A percentile compares a stretch with the other conserved stretches of the same genome.
These are phyloP conservation scores for Platycheirus rosarum DNA, from an alignment of 2,888 invertebrate genomes.

Conservation along the genomic window DNA sequence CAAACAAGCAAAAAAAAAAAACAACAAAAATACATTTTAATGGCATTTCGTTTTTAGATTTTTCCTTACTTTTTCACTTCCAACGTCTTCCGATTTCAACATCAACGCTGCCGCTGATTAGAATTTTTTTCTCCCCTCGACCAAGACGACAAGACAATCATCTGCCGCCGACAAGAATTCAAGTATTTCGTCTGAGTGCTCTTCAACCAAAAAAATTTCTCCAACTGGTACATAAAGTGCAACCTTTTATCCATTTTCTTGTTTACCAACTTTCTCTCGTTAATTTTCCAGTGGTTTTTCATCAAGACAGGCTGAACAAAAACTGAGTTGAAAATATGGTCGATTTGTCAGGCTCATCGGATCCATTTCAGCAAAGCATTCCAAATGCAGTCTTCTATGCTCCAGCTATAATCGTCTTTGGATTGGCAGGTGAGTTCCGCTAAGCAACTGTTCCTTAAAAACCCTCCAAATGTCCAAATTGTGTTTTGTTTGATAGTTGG, in stretches of 20 bases:
- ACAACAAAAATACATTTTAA: conserved; percentile 21
- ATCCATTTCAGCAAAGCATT: conserved; percentile 93
- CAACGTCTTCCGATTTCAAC: conserved; percentile 46
- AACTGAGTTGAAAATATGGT: too few relatives aligned
- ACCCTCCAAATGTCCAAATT: conserved; percentile 31
- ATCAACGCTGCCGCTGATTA: conserved; percentile 30
- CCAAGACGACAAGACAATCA: conserved; percentile 38
- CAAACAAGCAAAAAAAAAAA: background rate
- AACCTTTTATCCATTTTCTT: background rate
- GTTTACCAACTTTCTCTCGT: conserved; percentile 23
- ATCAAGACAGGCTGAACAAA: conserved; percentile 77
- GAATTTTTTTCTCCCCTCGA: conserved; percentile 26
- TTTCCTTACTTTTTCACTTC: conserved; percentile 32
- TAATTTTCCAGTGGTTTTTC: background rate
- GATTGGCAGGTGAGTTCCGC: conserved; percentile 89
- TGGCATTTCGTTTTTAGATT: conserved; percentile 36
- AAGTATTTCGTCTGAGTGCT: conserved; percentile 60
- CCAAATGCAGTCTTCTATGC: conserved; percentile 93
- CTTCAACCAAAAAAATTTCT: too few relatives aligned
- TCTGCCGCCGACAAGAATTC: conserved; percentile 45
- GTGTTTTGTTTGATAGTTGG: conserved; percentile 35
- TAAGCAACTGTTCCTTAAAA: conserved; percentile 7
- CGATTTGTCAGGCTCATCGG: conserved; percentile 90
- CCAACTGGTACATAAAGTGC: conserved; percentile 11
- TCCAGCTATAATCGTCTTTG: conserved; percentile 91